phyloP scores from a whole-genome alignment of 2,888 invertebrate species.

The Ochropleura plecta region DNA sequence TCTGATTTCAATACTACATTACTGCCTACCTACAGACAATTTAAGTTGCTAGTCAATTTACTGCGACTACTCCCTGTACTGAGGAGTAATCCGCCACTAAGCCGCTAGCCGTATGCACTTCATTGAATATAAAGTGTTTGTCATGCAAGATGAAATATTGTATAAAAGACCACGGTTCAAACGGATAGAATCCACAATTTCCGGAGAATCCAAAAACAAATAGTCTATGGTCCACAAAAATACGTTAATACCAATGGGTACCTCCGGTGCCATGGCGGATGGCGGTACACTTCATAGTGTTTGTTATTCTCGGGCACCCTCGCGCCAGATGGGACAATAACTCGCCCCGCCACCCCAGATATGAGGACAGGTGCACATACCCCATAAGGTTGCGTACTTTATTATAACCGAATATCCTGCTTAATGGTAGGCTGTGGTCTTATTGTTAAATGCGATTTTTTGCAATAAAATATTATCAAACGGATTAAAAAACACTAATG shows the following conservation, averaged over 20 bases:
- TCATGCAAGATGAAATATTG: background rate
- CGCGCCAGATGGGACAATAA: constrained; percentile 66
- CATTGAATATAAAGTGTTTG: background rate
- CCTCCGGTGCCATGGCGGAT: constrained; percentile 39
- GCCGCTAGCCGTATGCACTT: background rate
- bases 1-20: too few relatives aligned
- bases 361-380: constrained; percentile 61
- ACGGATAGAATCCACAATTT: constrained; percentile 21
- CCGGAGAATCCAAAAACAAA: constrained; percentile 46
- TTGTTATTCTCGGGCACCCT: constrained; percentile 63
- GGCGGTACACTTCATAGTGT: constrained; percentile 38
- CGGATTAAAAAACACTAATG: background rate
- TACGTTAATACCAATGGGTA: constrained; percentile 45
- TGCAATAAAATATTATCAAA: background rate
- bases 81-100: background rate
- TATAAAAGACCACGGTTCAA: background rate
- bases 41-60: too few relatives aligned
- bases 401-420: constrained; percentile 46
- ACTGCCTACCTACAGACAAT: too few relatives aligned
- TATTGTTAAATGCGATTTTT: background rate
- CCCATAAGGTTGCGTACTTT: constrained; percentile 52
- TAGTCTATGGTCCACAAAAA: constrained; percentile 27
- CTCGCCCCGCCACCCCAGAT: constrained; percentile 56
- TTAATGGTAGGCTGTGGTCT: constrained; percentile 4
- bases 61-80: background rate